Evolutionary conservation across 2,797 vertebrate species (phyloP), one percentile per base, ranked within the genome.

Genomic region (Peromyscus nudipes): DNA sequence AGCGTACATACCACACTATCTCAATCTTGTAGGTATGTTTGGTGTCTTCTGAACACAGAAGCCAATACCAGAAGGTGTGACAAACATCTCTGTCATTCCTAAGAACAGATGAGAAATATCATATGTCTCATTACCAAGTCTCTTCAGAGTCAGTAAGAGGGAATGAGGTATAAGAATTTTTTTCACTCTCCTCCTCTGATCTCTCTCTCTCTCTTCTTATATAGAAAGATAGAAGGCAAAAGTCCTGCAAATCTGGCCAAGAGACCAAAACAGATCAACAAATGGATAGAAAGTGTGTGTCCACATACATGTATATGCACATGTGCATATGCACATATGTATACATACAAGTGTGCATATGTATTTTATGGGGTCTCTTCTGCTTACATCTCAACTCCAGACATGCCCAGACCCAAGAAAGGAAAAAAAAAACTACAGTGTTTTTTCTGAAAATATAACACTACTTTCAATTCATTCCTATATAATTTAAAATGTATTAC

Each of bases 361-460:
- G 31, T n/a, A 27, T 80, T 87, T 81, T 52, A 83, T 55, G 60
- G 46, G 64, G 81, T 13, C 40, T 55, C 40, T 89, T 94, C 84
- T 88, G 65, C 37, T 89, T 91, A 34, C 11, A 46, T 91, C 55
- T 46, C 29, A 77, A n/a, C 76, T 94, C 5, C 60, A 96, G 62
- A 89, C 52, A 90, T n/a, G 57, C 3, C 25, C 7, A 65, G 76
- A 29, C 43, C 88, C 71, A 87, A 87, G 77, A 90, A 92, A 21
- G 65, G 37, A 77, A 9, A 87, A 55, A 86, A 95, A 89, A 73
- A 11, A 52, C 73, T 73, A 65, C 13, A 40, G 21, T 62, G 21
- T 69, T 95, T 85, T 85, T 83, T 34, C 43, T 92, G 62, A 89
- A 43, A 92, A 94, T 88, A 69, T 49, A 52, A 71, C 16, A 88